Base-by-base conservation (phyloP, 1,140 invertebrate genomes). In the Gerris buenoi region DNA sequence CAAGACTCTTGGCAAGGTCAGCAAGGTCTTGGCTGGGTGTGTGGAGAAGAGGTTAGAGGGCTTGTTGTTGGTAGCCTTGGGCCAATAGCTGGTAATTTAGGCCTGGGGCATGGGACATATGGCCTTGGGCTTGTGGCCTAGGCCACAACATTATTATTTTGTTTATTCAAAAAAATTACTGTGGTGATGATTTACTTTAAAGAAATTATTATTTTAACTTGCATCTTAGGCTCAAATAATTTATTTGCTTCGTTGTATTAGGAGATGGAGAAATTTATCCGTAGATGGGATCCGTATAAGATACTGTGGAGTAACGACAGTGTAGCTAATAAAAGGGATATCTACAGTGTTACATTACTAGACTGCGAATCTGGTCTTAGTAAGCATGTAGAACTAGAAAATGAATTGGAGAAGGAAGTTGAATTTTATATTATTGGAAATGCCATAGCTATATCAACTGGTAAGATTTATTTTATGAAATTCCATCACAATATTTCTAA, bases 271-370 rank as follows among this genome's bases (percentile, higher is more conserved):
- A 63, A 58, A 25, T 72, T 69, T 28, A 27, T 72, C 18, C 85
- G 89, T 69, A 82, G 84, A 70, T 95, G 93, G 89, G 83, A 86
- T 58, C 86, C 88, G 0, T 95, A 93, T 74, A 87, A 90, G 73
- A 87, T 90, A 70, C 81, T 95, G 18, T 95, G 93, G 93, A 88
- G 89, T 73, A 87, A 88, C 70, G 90, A 95, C 73, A 85, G 87
- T 68, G 87, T 84, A 15, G 65, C 68, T 13, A 77, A 76, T 2
- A 74, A 82, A 33, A 82, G 87, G 25, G 88, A 92, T 71, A 81
- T 95, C 27, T 79, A 93, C 67, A 85, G 85, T 73, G 87, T 82
- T 74, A 86, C 80, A 73, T 79, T 95, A 57, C 80, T 84, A 14
- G 91, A 95, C 72, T 95, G 93, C 75, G 93, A 95, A 77, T 76